These are phyloP conservation scores for Pristionchus mayeri DNA, from an alignment of 2,888 invertebrate genomes.

Conservation along the genomic window DNA sequence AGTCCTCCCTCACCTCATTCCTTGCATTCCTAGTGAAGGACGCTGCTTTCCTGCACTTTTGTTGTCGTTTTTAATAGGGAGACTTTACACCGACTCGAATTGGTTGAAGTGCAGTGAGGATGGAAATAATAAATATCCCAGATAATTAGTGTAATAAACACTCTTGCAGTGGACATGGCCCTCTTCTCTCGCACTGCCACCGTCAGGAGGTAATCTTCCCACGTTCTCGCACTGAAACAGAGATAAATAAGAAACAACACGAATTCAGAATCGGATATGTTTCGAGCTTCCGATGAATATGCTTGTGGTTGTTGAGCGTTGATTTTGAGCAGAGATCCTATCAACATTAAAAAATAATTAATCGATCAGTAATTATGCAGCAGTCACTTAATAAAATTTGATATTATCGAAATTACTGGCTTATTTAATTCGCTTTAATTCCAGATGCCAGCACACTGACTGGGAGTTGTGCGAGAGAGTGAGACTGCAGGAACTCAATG, in stretches of 20 bases:
- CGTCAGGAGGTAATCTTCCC: slow-evolving; percentile 25
- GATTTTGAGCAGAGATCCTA: background rate
- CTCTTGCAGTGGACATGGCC: slow-evolving; percentile 44
- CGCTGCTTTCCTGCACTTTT: background rate
- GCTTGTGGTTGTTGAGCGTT: background rate
- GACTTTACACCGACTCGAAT: too few species aligned
- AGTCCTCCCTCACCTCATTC: background rate
- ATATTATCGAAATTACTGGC: too few species aligned
- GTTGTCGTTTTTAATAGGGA: too few species aligned
- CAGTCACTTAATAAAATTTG: too few species aligned
- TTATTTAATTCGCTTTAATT: background rate
- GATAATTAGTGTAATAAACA: too few species aligned
- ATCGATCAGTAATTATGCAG: background rate
- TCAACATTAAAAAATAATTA: background rate
- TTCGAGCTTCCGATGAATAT: background rate
- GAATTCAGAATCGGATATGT: background rate
- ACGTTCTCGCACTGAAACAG: too few species aligned
- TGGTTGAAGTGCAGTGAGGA: too few species aligned
- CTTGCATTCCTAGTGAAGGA: background rate
- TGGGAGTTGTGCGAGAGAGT: slow-evolving; percentile 80
- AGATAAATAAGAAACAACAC: background rate
- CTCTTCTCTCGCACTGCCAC: slow-evolving; percentile 44
- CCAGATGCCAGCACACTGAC: slow-evolving; percentile 74
- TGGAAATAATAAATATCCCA: too few species aligned
- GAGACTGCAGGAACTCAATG: slow-evolving; percentile 89